Evolutionary conservation across 2,888 invertebrate species (phyloP).

Genomic region (Carterocephalus palaemon): DNA sequence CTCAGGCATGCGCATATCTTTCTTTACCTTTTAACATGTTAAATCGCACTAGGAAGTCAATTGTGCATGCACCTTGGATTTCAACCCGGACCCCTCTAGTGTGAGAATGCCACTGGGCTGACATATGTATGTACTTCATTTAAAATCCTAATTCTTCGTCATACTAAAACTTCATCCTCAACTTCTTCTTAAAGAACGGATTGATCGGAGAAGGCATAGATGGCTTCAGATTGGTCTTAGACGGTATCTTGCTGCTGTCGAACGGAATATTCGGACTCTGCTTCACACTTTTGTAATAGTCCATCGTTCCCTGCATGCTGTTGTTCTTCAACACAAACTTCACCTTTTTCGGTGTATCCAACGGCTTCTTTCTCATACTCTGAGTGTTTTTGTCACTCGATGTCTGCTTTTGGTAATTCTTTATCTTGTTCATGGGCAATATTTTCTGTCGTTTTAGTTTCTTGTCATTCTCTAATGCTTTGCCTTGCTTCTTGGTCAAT

Average conservation of each 20-base stretch:
- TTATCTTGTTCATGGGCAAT: slow-evolving; percentile 47
- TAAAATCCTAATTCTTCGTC: no score
- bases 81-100: no score
- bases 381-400: slow-evolving; percentile 33
- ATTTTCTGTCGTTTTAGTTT: slow-evolving; percentile 32
- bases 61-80: no score
- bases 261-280: slow-evolving; percentile 87
- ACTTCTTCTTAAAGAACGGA: slow-evolving; percentile 83
- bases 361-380: slow-evolving; percentile 21
- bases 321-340: slow-evolving; percentile 86
- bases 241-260: slow-evolving; percentile 83
- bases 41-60: no score
- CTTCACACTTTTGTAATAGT: slow-evolving; percentile 84
- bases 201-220: slow-evolving; percentile 85
- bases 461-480: slow-evolving; percentile 13
- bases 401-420: slow-evolving; percentile 47
- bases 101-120: no score
- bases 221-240: slow-evolving; percentile 85
- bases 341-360: slow-evolving; percentile 81
- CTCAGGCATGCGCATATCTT: no score
- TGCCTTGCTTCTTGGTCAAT: slow-evolving; percentile 21
- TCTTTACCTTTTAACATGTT: no score
- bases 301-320: slow-evolving; percentile 83
- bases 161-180: slow-evolving; percentile 22
- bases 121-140: no score